Conservation (phyloP, 2,113 vertebrate genomes). For the Gallinago undulata region DNA sequence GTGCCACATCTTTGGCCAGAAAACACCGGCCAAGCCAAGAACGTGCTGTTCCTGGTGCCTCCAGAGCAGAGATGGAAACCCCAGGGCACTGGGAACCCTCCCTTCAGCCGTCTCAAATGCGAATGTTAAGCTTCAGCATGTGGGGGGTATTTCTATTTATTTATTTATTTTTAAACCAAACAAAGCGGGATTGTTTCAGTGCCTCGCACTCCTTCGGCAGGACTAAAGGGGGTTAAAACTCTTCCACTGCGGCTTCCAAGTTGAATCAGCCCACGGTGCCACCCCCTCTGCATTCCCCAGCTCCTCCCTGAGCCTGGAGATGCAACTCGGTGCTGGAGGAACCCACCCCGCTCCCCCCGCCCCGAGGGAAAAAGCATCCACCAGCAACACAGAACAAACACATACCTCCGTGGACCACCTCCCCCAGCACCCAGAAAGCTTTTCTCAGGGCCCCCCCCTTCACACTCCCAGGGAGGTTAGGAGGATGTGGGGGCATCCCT, state of each 20-base stretch:
- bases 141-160: background rate
- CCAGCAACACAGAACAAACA: background rate
- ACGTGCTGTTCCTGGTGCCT: background rate
- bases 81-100: background rate
- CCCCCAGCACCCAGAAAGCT: background rate
- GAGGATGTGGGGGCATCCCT: background rate
- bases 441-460: background rate
- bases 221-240: background rate
- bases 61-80: background rate
- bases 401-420: accelerated
- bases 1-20: background rate
- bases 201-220: background rate
- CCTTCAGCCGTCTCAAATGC: background rate
- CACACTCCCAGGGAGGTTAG: accelerated
- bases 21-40: background rate
- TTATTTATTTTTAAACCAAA: background rate
- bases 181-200: background rate
- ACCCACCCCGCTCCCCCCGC: background rate
- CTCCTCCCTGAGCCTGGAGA: background rate
- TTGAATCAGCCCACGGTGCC: background rate
- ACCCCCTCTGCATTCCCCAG: constrained; percentile 21
- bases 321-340: background rate
- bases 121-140: background rate
- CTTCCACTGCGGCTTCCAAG: background rate
- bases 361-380: background rate